Evolutionary conservation across 2,113 vertebrate species (phyloP).

Genomic region (Telmatochromis sp.): DNA sequence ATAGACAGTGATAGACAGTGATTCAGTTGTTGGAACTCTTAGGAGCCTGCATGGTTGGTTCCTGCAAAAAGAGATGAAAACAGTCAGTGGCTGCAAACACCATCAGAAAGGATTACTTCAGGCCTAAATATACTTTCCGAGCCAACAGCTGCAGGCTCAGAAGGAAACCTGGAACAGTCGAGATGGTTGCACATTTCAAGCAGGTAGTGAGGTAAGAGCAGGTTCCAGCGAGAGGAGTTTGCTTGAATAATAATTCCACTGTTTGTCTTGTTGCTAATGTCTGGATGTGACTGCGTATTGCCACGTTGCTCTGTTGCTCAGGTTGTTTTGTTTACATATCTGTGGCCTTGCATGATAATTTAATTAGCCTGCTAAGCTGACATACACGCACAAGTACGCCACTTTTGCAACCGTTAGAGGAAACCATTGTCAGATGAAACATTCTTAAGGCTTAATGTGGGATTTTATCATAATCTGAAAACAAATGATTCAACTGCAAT

Average conservation of each 20-base stretch:
- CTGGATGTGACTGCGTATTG: not conserved
- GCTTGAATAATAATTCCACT: not conserved
- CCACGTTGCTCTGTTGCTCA: not conserved
- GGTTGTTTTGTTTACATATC: slow-evolving; percentile 18
- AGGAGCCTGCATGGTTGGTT: not conserved
- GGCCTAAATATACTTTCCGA: not conserved
- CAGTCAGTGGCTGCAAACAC: not conserved
- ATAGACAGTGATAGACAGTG: not conserved
- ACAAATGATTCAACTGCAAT: not conserved
- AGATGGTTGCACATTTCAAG: not conserved
- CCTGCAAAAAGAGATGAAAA: not conserved
- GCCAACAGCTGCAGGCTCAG: not conserved
- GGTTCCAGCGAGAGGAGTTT: not conserved
- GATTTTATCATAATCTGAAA: not conserved
- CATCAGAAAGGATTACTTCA: not conserved
- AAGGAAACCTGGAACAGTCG: not conserved
- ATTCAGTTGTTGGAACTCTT: not conserved
- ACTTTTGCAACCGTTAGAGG: not conserved
- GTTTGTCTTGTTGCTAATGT: not conserved
- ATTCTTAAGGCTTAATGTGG: not conserved
- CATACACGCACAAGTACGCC: not conserved
- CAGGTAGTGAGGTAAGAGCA: not conserved
- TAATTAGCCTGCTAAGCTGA: not conserved
- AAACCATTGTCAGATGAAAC: not conserved
- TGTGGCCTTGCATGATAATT: not conserved